Base-by-base conservation (phyloP, 2,113 vertebrate genomes). In the Chauna torquata region DNA sequence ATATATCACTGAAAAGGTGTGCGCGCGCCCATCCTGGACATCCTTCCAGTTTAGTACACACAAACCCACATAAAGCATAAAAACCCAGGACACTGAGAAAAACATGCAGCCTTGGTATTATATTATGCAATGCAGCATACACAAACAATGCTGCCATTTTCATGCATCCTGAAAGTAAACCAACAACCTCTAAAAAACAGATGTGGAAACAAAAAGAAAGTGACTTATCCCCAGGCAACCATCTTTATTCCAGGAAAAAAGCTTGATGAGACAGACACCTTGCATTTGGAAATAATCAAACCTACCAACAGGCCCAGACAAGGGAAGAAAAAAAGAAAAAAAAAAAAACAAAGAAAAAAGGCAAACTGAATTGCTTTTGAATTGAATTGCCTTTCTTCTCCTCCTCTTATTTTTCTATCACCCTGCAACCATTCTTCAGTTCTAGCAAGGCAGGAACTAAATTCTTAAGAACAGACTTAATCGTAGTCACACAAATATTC, bases 31-130 rank as follows among this genome's bases (percentile, higher is more conserved):
- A 16, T 7, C 49, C 42, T 11, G 20, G 18, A 19, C 74, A 42
- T 19, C 52, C 15, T 16, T 44, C 40, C 20, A 15, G 42, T n/a
- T 50, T 5, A 2, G 27, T 4, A 34, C 9, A 19, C 2, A 6
- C 13, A 5, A 2, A 9, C 1, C 38, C 59, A 32, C 36, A 13
- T 8, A 14, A 27, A 42, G 36, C 2, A 1, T 11, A 15, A 23
- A 25, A 44, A 2, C 5, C 9, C 1, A 2, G 30, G 12, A 61
- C 61, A 18, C 54, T 2, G 16, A 36, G 58, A 7, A 28, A 10
- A 47, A 12, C 0, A 6, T 27, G 47, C 47, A 82, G 36, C 71
- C 9, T 16, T 6, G 16, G 32, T 4, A 6, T 13, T 38, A 6
- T 4, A 7, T 34, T 14, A 4, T 2, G 12, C 6, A 47, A 24